Evolutionary conservation across 1,140 invertebrate genomes (phyloP), one percentile per base, ranked within the genome.

Genomic region (Ctenoplectra terminalis): DNA sequence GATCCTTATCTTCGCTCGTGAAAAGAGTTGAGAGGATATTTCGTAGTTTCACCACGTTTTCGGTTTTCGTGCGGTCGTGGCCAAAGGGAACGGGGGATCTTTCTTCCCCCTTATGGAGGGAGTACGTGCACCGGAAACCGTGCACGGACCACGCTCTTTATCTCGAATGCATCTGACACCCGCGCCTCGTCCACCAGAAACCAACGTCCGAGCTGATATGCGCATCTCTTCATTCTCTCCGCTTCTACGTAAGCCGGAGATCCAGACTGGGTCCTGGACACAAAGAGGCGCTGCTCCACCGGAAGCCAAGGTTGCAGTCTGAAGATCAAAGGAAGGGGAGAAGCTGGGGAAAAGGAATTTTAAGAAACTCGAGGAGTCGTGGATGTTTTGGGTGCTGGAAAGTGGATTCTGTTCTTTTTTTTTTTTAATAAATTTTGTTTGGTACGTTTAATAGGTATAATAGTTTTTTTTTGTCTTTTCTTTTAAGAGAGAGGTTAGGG

Each of bases 31-130:
- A 85, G 83, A 79, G 60, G 61, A 87, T 70, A 78, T 89, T 91
- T 91, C 81, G 90, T 92, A 92, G 90, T 92, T 90, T 87, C 77
- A 87, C 90, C 90, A 92, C 91, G 91, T 92, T 92, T 92, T 92
- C 85, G 86, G 90, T 91, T 91, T 91, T 91, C 90, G 89, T 87
- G 31, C 87, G 87, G 88, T 75, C 78, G 75, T 84, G 83, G 87
- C 83, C 77, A 87, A 83, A 85, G 73, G 64, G 69, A 76, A 87
- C 81, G 67, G 63, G 70, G 77, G 81, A 81, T 81, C 56, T 61
- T 81, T 56, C 50, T 17, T 61, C 43, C 60, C 63, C 71, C 71
- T 70, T 29, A 46, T 13, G 67, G 54, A 58, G 34, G 73, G 52
- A 77, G 54, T 81, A 86, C 82, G 83, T 81, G 85, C 88, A 90